phyloP scores from a whole-genome alignment of 2,113 vertebrate genomes.

The Sylvia atricapilla region DNA sequence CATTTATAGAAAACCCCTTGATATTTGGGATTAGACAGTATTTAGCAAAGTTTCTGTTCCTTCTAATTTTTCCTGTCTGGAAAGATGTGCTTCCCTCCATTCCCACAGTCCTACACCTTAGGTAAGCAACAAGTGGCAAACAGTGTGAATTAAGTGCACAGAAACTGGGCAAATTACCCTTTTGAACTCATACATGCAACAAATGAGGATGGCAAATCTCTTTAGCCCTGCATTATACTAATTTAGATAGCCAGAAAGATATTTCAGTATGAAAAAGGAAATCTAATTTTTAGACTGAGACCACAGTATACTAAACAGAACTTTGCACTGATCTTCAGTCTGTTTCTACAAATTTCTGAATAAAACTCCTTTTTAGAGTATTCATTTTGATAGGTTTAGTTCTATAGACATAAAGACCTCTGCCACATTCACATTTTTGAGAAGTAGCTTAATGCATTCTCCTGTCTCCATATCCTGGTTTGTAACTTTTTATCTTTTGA shows the following conservation, averaged over 20 bases:
- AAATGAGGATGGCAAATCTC: background rate
- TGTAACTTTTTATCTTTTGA: background rate
- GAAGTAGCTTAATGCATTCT: background rate
- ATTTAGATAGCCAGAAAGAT: background rate
- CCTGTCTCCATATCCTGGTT: background rate
- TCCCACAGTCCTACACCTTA: background rate
- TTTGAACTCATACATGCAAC: background rate
- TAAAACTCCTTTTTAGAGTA: fast-evolving
- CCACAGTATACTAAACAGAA: background rate
- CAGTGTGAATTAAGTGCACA: background rate
- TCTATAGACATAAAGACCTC: background rate
- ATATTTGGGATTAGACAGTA: background rate
- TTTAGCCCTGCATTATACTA: background rate
- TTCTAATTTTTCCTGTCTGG: background rate
- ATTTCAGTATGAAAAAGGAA: background rate
- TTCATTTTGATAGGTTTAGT: background rate
- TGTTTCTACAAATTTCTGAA: background rate
- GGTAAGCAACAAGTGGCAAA: background rate
- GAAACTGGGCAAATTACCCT: background rate
- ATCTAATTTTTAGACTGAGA: background rate
- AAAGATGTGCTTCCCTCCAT: background rate
- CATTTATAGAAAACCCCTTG: background rate
- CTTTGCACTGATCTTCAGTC: background rate
- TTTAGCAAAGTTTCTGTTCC: background rate
- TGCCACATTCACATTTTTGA: background rate